Evolutionary conservation across 2,888 invertebrate genomes (phyloP).

Genomic region (Lasioglossum vierecki): DNA sequence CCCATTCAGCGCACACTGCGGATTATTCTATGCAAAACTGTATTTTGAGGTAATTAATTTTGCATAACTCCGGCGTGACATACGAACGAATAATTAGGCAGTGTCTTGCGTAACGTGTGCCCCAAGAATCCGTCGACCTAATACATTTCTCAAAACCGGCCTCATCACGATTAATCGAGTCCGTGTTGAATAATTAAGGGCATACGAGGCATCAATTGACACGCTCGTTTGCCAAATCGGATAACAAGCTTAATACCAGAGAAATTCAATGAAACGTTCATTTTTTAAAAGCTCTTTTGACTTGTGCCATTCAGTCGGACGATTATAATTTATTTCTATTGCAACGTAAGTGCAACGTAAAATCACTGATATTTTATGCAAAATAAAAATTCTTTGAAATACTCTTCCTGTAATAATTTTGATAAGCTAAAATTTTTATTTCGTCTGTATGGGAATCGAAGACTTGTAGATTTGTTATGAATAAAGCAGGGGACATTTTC

Average conservation of each 20-base stretch:
- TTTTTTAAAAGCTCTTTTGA: neutral
- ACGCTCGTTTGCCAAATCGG: neutral
- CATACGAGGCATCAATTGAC: neutral
- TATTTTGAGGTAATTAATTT: slow-evolving; percentile 4
- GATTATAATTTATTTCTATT: neutral
- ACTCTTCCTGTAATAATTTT: neutral
- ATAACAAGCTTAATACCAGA: neutral
- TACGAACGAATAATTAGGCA: neutral
- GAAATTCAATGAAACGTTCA: neutral
- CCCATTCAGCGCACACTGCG: neutral
- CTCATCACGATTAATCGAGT: neutral
- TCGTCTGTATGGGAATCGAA: neutral
- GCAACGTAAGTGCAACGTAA: no score
- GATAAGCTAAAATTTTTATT: neutral
- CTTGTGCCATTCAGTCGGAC: neutral
- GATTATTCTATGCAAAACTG: neutral
- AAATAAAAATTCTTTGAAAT: neutral
- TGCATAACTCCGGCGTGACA: neutral
- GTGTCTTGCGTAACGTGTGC: neutral
- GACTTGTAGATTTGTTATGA: neutral
- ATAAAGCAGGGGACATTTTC: neutral
- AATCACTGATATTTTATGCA: neutral
- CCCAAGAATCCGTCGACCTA: neutral
- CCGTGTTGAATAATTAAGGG: neutral
- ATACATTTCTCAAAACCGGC: neutral